phyloP scores from a whole-genome alignment of 2,797 vertebrate genomes.

The Loris lydekkerianus region DNA sequence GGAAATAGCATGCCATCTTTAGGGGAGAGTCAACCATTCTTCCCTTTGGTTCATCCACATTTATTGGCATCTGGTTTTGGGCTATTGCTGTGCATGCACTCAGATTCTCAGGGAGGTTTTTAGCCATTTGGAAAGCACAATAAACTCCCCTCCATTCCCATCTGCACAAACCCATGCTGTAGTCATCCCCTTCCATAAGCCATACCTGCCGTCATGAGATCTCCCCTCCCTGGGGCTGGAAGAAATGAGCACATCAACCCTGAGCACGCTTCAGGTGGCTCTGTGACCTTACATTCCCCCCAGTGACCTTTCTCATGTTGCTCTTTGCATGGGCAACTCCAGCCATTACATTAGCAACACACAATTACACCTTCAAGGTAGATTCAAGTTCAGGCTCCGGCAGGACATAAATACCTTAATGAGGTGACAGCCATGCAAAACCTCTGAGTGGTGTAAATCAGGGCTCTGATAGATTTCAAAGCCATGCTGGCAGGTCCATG shows the following conservation, averaged over 20 bases:
- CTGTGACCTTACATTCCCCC: conserved; percentile 86
- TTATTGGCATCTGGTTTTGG: conserved; percentile 63
- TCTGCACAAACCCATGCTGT: conserved; percentile 48
- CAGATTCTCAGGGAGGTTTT: conserved; percentile 66
- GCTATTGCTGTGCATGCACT: conserved; percentile 4
- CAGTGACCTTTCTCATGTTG: conserved; percentile 87
- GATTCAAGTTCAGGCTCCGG: conserved; percentile 89
- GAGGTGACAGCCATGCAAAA: conserved; percentile 85
- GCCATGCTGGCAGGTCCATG: conserved; percentile 78
- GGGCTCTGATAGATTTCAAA: conserved; percentile 85
- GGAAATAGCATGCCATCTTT: conserved; percentile 46
- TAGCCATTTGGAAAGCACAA: conserved; percentile 69
- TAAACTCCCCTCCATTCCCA: conserved; percentile 74
- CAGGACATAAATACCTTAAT: conserved; percentile 88
- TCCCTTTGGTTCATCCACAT: conserved; percentile 40
- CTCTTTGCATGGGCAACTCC: conserved; percentile 88
- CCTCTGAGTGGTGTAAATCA: conserved; percentile 81
- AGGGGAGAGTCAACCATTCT: not conserved
- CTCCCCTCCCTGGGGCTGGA: conserved; percentile 73
- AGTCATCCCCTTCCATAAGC: conserved; percentile 33
- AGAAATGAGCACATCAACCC: conserved; percentile 78
- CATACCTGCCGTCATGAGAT: conserved; percentile 31
- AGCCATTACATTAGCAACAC: conserved; percentile 92
- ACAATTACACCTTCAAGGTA: conserved; percentile 92
- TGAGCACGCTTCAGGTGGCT: conserved; percentile 77